Evolutionary conservation across 2,797 vertebrate genomes (phyloP).

Genomic region (Sebastes itinus): DNA sequence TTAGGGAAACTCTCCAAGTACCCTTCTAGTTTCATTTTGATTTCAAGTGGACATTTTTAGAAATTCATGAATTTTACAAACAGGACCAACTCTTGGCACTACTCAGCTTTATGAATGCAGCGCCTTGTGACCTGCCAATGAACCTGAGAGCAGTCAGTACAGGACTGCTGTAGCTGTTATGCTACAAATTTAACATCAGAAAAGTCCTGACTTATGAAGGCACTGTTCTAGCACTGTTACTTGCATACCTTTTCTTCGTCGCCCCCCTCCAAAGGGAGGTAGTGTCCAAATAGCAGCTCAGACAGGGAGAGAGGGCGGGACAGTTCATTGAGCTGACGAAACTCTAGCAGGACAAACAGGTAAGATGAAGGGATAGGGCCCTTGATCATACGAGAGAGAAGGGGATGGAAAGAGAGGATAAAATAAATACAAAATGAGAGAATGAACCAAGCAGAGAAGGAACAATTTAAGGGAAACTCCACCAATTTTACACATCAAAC

Average conservation of each 20-base stretch:
- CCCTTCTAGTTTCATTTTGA: neutral
- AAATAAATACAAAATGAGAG: neutral
- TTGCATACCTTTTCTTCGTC: conserved; percentile 64
- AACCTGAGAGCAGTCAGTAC: neutral
- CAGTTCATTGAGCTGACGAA: conserved; percentile 88
- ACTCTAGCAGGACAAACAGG: conserved; percentile 89
- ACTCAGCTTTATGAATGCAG: neutral
- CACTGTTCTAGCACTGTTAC: neutral
- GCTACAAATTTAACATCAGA: neutral
- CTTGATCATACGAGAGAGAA: conserved; percentile 16
- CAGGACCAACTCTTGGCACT: neutral
- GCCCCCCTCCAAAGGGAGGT: conserved; percentile 70
- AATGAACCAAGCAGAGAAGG: neutral
- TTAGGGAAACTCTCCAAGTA: neutral
- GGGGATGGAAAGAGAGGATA: neutral
- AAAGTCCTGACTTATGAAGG: neutral
- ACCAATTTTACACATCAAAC: neutral
- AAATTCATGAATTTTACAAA: neutral
- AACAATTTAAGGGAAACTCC: neutral
- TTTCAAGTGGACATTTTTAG: neutral
- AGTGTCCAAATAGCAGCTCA: conserved; percentile 87
- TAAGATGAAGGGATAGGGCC: conserved; percentile 81
- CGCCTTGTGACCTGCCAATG: neutral
- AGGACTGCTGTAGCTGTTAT: neutral
- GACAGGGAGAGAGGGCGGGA: conserved; percentile 79